phyloP scores from a whole-genome alignment of 2,113 vertebrate genomes.

The Pandion haliaetus region DNA sequence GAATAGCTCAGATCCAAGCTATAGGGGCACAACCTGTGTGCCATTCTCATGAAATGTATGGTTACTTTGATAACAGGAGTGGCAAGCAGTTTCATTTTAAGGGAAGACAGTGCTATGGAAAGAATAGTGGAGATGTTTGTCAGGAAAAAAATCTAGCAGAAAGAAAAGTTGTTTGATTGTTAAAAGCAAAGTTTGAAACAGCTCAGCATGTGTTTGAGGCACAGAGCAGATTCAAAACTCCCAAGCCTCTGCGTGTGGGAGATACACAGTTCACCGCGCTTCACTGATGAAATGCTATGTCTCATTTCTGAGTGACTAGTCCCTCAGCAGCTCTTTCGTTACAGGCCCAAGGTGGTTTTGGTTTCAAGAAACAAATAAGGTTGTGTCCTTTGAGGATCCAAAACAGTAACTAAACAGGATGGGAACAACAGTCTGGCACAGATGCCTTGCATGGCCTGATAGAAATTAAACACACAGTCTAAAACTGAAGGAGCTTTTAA shows the following conservation, averaged over 20 bases:
- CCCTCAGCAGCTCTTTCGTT: not conserved
- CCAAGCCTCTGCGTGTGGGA: not conserved
- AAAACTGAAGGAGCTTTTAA: not conserved
- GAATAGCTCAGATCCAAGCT: not conserved
- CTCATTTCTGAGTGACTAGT: not conserved
- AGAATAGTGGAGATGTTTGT: not conserved
- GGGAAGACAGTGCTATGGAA: not conserved
- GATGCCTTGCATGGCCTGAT: not conserved
- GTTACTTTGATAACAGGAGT: not conserved
- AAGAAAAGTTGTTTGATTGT: not conserved
- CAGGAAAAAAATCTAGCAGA: not conserved
- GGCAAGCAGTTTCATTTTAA: not conserved
- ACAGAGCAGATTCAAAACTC: not conserved
- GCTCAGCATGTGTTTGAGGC: not conserved
- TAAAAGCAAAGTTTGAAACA: not conserved
- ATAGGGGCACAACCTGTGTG: not conserved
- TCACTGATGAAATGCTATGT: not conserved
- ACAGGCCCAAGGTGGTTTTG: not conserved
- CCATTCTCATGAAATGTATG: not conserved
- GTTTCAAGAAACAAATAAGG: not conserved
- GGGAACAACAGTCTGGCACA: not conserved
- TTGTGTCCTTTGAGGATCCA: not conserved
- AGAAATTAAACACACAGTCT: not conserved
- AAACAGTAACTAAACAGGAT: not conserved
- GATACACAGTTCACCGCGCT: not conserved